These are phyloP conservation scores for Bombus haemorrhoidalis DNA, from an alignment of 1,140 invertebrate species.

Conservation along the genomic window DNA sequence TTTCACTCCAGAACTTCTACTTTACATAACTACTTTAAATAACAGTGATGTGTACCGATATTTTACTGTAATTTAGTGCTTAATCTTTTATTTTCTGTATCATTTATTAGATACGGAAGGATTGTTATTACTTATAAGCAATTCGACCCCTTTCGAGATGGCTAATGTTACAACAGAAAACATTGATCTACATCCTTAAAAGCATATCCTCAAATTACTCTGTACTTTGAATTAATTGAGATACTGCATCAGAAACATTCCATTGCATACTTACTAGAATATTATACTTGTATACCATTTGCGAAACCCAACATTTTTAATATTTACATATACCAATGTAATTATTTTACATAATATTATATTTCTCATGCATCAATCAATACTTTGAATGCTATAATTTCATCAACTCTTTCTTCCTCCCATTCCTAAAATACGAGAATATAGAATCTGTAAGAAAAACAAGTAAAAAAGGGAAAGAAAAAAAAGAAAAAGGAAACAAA, in stretches of 20 bases:
- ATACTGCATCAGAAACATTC: too few relatives aligned
- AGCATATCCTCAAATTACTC: too few relatives aligned
- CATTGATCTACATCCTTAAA: too few relatives aligned
- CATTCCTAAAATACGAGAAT: not conserved
- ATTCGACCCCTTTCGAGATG: too few relatives aligned
- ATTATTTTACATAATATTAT: not conserved
- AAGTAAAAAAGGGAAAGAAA: not conserved
- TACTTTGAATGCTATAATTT: not conserved
- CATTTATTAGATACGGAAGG: too few relatives aligned
- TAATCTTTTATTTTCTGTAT: too few relatives aligned
- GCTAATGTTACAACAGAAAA: too few relatives aligned
- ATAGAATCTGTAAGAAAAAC: not conserved
- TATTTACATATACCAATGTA: too few relatives aligned
- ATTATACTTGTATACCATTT: not conserved
- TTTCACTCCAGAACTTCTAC: not conserved
- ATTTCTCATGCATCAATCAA: not conserved
- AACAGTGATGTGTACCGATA: too few relatives aligned
- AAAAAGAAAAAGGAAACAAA: constrained; percentile 18
- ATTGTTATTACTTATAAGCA: too few relatives aligned
- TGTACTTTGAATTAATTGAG: too few relatives aligned
- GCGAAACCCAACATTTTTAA: not conserved
- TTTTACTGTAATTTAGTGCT: too few relatives aligned
- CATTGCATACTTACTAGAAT: not conserved
- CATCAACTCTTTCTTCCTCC: not conserved
- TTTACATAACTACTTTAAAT: not conserved